Percentiles rank a stretch among this genome's conserved stretches.
Conservation (phyloP, 2,113 vertebrate genomes). For the Aleadryas rufinucha region DNA sequence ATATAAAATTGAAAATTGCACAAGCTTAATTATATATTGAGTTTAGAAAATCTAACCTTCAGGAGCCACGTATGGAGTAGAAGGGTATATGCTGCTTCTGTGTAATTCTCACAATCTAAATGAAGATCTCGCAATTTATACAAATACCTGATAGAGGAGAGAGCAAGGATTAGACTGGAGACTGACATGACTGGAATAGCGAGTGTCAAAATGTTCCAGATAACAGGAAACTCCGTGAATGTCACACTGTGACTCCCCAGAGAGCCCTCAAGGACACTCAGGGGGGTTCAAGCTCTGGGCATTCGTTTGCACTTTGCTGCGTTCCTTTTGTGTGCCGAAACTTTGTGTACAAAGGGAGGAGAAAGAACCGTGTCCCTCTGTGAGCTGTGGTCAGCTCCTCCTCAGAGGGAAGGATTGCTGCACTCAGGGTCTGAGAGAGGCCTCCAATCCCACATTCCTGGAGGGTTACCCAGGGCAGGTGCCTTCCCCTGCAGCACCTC, state of each 20-base stretch:
- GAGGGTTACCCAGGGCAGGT: too few species aligned
- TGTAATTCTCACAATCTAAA: conserved; percentile 94
- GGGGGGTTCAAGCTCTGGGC: neutral
- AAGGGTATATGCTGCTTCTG: conserved; percentile 93
- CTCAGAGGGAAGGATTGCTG: neutral
- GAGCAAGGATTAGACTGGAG: neutral
- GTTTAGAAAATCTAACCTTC: conserved; percentile 77
- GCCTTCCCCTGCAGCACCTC: neutral
- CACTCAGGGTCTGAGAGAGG: neutral
- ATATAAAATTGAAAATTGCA: neutral
- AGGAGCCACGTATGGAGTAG: conserved; percentile 92
- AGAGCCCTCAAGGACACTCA: neutral
- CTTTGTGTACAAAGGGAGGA: neutral
- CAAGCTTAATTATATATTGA: neutral
- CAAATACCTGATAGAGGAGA: conserved; percentile 81
- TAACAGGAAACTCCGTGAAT: neutral
- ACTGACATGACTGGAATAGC: neutral
- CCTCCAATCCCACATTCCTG: neutral
- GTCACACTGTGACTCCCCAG: neutral
- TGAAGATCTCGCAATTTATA: conserved; percentile 96
- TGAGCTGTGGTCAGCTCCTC: neutral
- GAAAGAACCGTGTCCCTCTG: neutral
- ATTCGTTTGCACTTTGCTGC: neutral
- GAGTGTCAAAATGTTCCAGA: neutral
- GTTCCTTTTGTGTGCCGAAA: neutral